Base-by-base conservation (phyloP, 2,888 invertebrate genomes). In the Dorcus hopei region DNA sequence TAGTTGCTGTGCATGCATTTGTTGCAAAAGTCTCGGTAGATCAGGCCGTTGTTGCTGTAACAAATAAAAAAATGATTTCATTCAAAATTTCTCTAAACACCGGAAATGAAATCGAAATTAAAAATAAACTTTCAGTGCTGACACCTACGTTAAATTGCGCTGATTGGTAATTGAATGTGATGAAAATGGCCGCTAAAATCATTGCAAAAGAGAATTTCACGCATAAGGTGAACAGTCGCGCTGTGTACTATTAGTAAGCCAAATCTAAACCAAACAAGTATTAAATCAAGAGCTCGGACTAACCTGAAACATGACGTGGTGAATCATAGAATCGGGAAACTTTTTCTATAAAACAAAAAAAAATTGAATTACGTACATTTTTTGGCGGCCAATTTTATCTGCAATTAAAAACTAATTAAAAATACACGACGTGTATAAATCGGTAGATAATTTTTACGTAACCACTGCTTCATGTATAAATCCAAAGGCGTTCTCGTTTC, bases 1-100 rank as follows among this genome's bases (percentile, higher is more conserved):
- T 66, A 92, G 89, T 80, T 93, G 93, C 71, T 93, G 93, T 39
- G 93, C 93, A 78, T 95, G 95, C 92, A 95, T 93, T 81, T 95
- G 95, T 80, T 95, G 95, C 79, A 94, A 82, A 64, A 90, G 79
- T 78, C 91, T 84, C 38, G 91, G 91, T 70, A 92, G 81, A 77
- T 92, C 91, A 58, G 91, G 90, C 79, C 91, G 84, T 81, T 91
- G 92, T 87, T 91, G 91, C 90, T 92, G 85, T 59, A 84, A 83
- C 65, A 70, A 74, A 69, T 19, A 49, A 39, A 40, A 42, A 49
- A 53, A 9, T 40, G 23, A 19, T 38, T 39, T 38, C 26, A 26
- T 26, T 26, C 26, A 26, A 5, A 26, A 26, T 26, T 26, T 26
- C 26, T 26, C 26, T 3, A 26, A 26, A 26, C 26, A 5, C 26